phyloP scores from a whole-genome alignment of 2,888 invertebrate species.

The Aleiodes leptofemur region DNA sequence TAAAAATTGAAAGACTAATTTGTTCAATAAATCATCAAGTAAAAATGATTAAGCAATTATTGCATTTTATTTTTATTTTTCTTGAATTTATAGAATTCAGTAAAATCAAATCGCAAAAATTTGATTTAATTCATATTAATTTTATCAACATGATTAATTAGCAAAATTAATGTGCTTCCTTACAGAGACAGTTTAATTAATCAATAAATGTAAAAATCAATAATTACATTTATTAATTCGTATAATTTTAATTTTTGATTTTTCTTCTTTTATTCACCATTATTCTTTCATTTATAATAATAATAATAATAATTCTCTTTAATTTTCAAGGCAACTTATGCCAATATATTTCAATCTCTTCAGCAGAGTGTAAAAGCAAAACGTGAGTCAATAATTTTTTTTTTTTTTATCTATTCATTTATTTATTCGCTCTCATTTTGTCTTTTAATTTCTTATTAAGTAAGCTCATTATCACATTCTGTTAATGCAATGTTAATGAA shows the following conservation, averaged over 20 bases:
- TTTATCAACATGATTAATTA: slow-evolving; percentile 1
- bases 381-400: background rate
- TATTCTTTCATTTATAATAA: background rate
- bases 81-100: slow-evolving; percentile 20
- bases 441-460: background rate
- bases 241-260: slow-evolving; percentile 26
- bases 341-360: slow-evolving; percentile 8
- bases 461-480: slow-evolving; percentile 39
- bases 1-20: background rate
- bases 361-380: background rate
- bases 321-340: slow-evolving; percentile 26
- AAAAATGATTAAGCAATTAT: slow-evolving; percentile 12
- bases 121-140: slow-evolving; percentile 3
- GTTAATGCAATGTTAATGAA: slow-evolving; percentile 7
- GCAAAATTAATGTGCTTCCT: slow-evolving; percentile 31
- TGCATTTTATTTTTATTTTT: slow-evolving; percentile 11
- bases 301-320: background rate
- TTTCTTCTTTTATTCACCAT: background rate
- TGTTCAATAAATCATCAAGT: slow-evolving; percentile 2
- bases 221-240: slow-evolving; percentile 24
- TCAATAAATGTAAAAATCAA: slow-evolving; percentile 23
- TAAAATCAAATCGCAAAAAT: slow-evolving; percentile 12
- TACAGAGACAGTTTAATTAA: slow-evolving; percentile 39
- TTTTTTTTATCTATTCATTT: background rate
- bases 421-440: too few relatives aligned